Conservation (phyloP, 2,888 invertebrate genomes). For the Oligia fasciuncula region DNA sequence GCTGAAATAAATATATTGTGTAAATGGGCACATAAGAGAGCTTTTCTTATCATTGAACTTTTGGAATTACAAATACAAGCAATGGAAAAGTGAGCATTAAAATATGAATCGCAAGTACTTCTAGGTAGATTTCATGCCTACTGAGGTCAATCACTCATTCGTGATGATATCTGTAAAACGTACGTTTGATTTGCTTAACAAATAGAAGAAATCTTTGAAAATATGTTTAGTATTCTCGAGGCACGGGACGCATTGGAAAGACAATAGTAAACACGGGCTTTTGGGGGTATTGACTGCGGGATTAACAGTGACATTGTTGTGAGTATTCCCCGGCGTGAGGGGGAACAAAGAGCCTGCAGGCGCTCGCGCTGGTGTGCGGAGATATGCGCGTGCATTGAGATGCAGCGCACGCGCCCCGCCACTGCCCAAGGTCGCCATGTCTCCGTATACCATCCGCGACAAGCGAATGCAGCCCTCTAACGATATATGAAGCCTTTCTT, state of each 20-base stretch:
- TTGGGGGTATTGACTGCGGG: slow-evolving; percentile 75
- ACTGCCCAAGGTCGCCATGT: slow-evolving; percentile 78
- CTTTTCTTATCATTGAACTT: slow-evolving; percentile 2
- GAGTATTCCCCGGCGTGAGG: slow-evolving; percentile 68
- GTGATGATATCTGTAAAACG: slow-evolving; percentile 64
- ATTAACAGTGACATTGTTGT: slow-evolving; percentile 67
- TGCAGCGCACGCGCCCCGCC: slow-evolving; percentile 82
- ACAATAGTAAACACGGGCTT: slow-evolving; percentile 71
- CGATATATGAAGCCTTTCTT: slow-evolving; percentile 27
- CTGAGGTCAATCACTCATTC: slow-evolving; percentile 62
- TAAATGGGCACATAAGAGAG: slow-evolving; percentile 11
- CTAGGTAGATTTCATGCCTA: slow-evolving; percentile 30
- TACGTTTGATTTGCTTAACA: slow-evolving; percentile 64
- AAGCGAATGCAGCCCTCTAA: slow-evolving; percentile 28
- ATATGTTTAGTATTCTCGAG: slow-evolving; percentile 67
- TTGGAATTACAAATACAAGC: slow-evolving; percentile 19
- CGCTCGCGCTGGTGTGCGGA: slow-evolving; percentile 58
- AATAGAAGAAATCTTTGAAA: slow-evolving; percentile 66
- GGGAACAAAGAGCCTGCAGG: slow-evolving; percentile 76
- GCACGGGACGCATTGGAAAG: slow-evolving; percentile 62
- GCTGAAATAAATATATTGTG: not conserved
- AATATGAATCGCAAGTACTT: slow-evolving; percentile 31
- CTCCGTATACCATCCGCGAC: slow-evolving; percentile 61
- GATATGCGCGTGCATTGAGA: slow-evolving; percentile 76
- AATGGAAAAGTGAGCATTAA: slow-evolving; percentile 39